Base-by-base conservation (phyloP, 2,113 vertebrate species). In the Eulemur macaco region DNA sequence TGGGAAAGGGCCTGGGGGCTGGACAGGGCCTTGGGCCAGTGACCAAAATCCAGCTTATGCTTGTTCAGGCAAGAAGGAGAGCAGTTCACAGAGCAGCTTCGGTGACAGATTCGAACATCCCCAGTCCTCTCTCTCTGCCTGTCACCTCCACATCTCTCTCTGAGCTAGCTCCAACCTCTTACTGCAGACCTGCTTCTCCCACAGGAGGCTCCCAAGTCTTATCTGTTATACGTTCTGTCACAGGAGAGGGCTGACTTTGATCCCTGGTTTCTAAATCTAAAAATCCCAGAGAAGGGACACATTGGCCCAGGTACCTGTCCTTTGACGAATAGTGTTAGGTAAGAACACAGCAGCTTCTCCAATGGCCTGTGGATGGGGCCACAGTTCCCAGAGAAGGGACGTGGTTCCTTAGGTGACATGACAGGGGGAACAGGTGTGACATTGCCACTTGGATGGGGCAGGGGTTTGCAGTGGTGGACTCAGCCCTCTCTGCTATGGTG, bases 1-100 rank as follows among this genome's bases (percentile, higher is more conserved):
- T 60, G 39, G 5, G 11, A 96, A 92, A 93, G 96, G 88, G 91
- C 68, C 73, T 25, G 12, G 86, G 78, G 76, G 73, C 25, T 86
- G 91, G 45, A 66, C 63, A 58, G 29, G 58, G 25, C 87, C 64
- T 66, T 31, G 50, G 42, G 45, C 52, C 34, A 85, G 60, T 68
- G 78, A 56, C 76, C 82, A 63, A 85, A 77, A 47, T 74, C 50
- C 66, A 52, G 12, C 68, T 42, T 66, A 25, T 0, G 15, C 56
- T 81, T 45, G n/a, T 71, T 73, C 56, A 85, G 92, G 66, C 60
- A 66, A 39, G 47, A 87, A 84, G 34, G 60, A 86, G 69, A 45
- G 1, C 2, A 50, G 60, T 52, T 77, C 27, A 14, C 25, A 74
- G 74, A 69, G 34, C 45, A 37, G 31, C 25, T 37, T 58, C 9